Evolutionary conservation across 2,888 invertebrate species (phyloP), one percentile per base, ranked within the genome.

Genomic region (Trachelus iudaicus): DNA sequence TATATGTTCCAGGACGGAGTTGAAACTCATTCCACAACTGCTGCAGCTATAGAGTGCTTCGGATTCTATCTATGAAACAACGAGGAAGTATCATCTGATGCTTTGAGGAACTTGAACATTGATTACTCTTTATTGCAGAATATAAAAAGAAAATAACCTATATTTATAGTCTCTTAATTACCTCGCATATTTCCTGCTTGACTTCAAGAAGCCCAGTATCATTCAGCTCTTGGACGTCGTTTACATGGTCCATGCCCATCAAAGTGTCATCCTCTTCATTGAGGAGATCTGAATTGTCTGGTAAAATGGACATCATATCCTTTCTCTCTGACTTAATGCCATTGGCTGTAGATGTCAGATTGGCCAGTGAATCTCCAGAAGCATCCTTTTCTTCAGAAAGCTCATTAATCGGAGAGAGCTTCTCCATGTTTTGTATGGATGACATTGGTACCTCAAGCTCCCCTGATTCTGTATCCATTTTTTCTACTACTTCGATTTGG

Each of bases 1-100:
- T 84, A 95, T 94, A 86, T 95, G 95, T 1, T 95, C 94, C 79
- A 94, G 90, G 6, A 95, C 93, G 0, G 94, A 94, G 40, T 93
- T 92, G 86, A 95, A 95, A 77, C 93, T 94, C 76, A 95, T 93
- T 2, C 94, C 93, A 85, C 95, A 95, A 78, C 94, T 94, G 80
- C 94, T 94, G 85, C 95, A 95, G 82, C 93, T 94, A 89, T 95
- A 95, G 35, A 93, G 86, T 79, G 93, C 93, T 75, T 92, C 90
- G 15, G 87, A 84, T 77, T 89, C 88, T 73, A 82, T 77, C 82
- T 85, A 69, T 33, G 30, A 30, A 31, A 33, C 71, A 33, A 69
- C 11, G 71, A 69, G 71, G 11, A 33, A 33, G 30, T 69, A 33
- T 40, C 15, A 69, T 15, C 13, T 11, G 31, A 69, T 69, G 71